phyloP scores from a whole-genome alignment of 2,113 vertebrate genomes.

The Pseudonaja textilis region DNA sequence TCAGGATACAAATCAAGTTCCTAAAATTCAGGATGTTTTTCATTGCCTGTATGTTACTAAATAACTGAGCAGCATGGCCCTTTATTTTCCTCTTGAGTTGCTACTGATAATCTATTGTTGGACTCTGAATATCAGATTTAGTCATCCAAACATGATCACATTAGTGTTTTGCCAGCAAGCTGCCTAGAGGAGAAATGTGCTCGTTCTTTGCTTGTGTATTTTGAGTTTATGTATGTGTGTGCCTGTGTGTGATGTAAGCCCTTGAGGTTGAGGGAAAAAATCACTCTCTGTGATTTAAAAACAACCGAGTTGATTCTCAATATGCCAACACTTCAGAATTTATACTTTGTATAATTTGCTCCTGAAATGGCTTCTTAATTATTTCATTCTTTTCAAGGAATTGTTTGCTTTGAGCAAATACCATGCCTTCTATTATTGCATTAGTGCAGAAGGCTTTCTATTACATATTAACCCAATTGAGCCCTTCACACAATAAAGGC shows the following conservation, averaged over 20 bases:
- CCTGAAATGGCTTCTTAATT: not conserved
- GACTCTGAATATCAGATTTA: not conserved
- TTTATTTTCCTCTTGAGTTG: not conserved
- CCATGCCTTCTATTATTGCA: not conserved
- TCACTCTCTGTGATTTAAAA: not conserved
- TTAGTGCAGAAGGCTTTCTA: constrained; percentile 19
- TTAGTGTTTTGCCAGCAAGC: constrained; percentile 8
- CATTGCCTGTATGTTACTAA: no score
- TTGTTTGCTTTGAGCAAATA: not conserved
- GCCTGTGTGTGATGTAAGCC: not conserved
- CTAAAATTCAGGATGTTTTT: not conserved
- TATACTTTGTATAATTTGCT: not conserved
- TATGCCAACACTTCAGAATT: not conserved
- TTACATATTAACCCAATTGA: constrained; percentile 21
- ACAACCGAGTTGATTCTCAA: not conserved
- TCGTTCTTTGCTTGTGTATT: not conserved
- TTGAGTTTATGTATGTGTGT: no score
- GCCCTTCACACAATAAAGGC: not conserved
- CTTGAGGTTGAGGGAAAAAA: not conserved
- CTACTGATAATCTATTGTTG: not conserved
- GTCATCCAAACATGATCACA: constrained; percentile 4
- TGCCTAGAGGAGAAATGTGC: not conserved
- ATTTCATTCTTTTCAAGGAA: not conserved
- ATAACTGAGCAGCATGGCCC: not conserved
- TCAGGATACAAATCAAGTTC: not conserved